Evolutionary conservation across 2,797 vertebrate species (phyloP), one percentile per base, ranked within the genome.

Genomic region (Furcifer pardalis): DNA sequence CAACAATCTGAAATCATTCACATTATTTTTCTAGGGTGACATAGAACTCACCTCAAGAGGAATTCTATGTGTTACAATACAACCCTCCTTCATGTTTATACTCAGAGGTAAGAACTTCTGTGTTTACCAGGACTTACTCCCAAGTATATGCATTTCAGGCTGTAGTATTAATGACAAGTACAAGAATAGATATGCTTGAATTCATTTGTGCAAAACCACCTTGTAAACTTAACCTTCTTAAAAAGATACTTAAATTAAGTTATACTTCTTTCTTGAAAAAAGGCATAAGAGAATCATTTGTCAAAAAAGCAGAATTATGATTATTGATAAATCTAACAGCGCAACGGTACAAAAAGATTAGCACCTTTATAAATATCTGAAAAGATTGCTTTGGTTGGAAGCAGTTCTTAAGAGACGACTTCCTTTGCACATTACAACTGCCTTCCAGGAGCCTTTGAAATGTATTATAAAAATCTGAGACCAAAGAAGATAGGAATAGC

Each of bases 331-430:
- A 82, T 17, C 49, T 84, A 52, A 82, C 81, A 82, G 89, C 5
- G 79, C 0, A 0, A 75, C n/a, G n/a, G 80, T 88, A 82, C 72
- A 76, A 77, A 86, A 84, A 72, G 46, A n/a, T 27, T 56, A 77
- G 27, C 42, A 71, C 85, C 80, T 86, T 66, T 40, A 46, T 42
- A 79, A n/a, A 4, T 32, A 32, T 65, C 37, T 76, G 27, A 80
- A 52, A 52, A 72, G 80, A 75, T 71, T 49, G 4, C 62, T 66
- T 84, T 69, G 30, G 87, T 74, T 44, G 69, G 72, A 80, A 86
- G 81, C 44, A 8, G 21, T 2, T 37, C 9, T 37, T 8, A 52
- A 73, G 86, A 63, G 27, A 71, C 1, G 1, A 40, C 21, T 80
- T 75, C n/a, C 46, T 42, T n/a, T 44, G 42, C 78, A 52, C 59